Evolutionary conservation across 2,888 invertebrate genomes (phyloP), one percentile per base, ranked within the genome.

Genomic region (Eretmocerus hayati): DNA sequence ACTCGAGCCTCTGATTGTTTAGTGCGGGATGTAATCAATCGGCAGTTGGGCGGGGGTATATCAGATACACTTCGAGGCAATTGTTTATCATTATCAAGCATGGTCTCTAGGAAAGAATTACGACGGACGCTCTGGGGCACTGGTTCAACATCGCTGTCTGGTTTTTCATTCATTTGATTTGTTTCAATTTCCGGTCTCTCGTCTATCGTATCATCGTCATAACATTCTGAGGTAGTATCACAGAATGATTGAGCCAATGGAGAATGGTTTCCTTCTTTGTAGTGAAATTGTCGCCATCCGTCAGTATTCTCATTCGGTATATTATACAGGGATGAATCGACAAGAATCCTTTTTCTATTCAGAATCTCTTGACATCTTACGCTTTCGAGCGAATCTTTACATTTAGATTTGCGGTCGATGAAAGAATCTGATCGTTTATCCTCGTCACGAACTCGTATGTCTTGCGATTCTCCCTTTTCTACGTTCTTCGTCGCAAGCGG

Each of bases 61-160:
- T 16, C 15, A 31, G 11, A 26, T 44, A 23, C 36, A 42, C 41
- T 40, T 43, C 35, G 39, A 42, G 22, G 33, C 8, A 22, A 21
- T 20, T 31, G 40, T 23, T 52, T 39, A 5, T 56, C 53, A 8
- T 21, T 3, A 16, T 22, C 39, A 15, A 69, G 49, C 67, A 66
- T 69, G 4, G 60, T 62, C 41, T 65, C 64, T 9, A 69, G 46
- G 37, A 69, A 69, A 6, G 59, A 61, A 53, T 64, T 64, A 30
- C 67, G 58, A 18, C 59, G 55, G 3, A 32, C 19, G 18, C 26
- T 52, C 42, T 22, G 50, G 42, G 48, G 30, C 33, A 53, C 40
- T 44, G 54, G 48, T 15, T 58, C 37, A 20, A 53, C 43, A 9
- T 50, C 42, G 19, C 47, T 30, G 2, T 33, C 6, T 6, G 22